These are phyloP conservation scores for Cettia cetti DNA, from an alignment of 2,113 vertebrate genomes.

Conservation along the genomic window DNA sequence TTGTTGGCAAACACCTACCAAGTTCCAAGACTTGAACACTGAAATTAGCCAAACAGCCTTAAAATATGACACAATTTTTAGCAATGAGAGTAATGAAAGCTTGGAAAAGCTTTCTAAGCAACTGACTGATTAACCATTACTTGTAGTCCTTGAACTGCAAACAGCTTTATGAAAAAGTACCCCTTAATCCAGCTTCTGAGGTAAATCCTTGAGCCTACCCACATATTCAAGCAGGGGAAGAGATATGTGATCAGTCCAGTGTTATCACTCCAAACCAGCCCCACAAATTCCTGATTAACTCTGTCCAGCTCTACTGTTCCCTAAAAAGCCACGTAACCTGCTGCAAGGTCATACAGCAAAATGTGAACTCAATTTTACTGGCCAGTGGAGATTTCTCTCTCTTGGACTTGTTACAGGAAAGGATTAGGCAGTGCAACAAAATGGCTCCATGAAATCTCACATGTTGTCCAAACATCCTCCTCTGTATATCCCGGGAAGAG, in stretches of 20 bases:
- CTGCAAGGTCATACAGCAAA: background rate
- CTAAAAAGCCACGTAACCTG: background rate
- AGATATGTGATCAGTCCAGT: rapidly evolving
- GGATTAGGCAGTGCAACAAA: background rate
- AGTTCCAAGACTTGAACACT: background rate
- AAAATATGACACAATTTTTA: background rate
- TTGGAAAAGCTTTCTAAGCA: background rate
- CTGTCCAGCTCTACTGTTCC: background rate
- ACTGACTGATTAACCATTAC: background rate
- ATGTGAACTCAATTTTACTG: background rate
- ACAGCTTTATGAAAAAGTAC: background rate
- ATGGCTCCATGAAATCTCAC: background rate
- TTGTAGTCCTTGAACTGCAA: background rate
- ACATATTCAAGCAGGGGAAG: background rate
- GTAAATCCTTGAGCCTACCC: background rate
- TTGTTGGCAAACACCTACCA: background rate
- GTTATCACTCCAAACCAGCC: background rate
- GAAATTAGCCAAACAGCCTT: background rate
- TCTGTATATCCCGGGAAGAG: background rate
- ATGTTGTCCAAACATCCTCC: background rate
- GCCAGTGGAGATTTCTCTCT: background rate
- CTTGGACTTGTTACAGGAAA: background rate
- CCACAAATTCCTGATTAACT: background rate
- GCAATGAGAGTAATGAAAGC: background rate
- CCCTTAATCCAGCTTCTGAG: background rate